Evolutionary conservation across 2,888 invertebrate species (phyloP), one percentile per base, ranked within the genome.

Genomic region (Protodeltote pygarga): DNA sequence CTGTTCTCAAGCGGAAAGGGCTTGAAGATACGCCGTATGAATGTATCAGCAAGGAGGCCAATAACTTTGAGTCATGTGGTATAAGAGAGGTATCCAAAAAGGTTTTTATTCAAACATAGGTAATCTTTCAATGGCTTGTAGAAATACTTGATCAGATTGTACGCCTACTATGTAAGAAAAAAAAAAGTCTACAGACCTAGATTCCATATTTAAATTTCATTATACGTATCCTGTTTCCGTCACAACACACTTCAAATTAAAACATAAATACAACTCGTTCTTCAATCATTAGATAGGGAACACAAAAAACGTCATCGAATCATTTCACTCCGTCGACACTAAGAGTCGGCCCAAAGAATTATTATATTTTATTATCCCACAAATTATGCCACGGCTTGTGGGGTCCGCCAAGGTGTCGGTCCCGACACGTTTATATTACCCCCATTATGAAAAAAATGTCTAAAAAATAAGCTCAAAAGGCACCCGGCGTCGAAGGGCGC

Each of bases 351-450:
- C 71, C 55, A 55, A 58, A 61, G 78, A 79, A 81, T 86, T 84
- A 86, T 88, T 85, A 85, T 84, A 83, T 81, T 89, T 87, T 89
- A 88, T 87, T 86, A 84, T 81, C 75, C 83, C 86, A 85, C 89
- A 88, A 90, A 89, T 88, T 83, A 84, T 79, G 70, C 66, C 72
- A 67, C 77, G 74, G 79, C 86, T 76, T 89, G 91, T 91, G 91
- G 84, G 91, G 88, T 90, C 90, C 78, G 74, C 78, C 77, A 87
- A 91, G 89, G 91, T 91, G 91, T 91, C 83, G 85, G 90, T 67
- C 77, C 79, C 84, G 78, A 83, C 91, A 84, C 89, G 85, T 90
- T 88, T 84, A 83, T 85, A 87, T 87, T 90, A 83, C 85, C 88
- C 80, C 82, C 77, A 85, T 87, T 85, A 87, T 82, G 77, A 83